Evolutionary conservation across 2,797 vertebrate genomes (phyloP), one percentile per base, ranked within the genome.

Genomic region (Manis crassicaudata): DNA sequence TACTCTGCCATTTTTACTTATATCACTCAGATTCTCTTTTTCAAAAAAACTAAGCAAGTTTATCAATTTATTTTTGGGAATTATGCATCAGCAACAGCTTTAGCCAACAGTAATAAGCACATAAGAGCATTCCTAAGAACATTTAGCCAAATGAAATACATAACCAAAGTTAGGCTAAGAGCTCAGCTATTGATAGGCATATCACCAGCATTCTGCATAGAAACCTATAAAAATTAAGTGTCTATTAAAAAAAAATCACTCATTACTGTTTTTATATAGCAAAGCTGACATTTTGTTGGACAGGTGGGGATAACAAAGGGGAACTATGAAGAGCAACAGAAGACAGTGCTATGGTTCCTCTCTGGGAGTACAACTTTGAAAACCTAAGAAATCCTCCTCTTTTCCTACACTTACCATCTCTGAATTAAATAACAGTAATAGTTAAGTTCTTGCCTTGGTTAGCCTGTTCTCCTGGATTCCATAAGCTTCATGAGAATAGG

Each of bases 301-400:
- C 46, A 88, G 32, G 17, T 8, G 1, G 23, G 37, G 43, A 92
- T 80, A 90, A 0, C 32, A 72, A 67, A 90, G 40, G 46, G 3
- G 13, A 90, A 76, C 60, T 62, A 70, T 27, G 27, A 70, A 88
- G 23, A 35, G 13, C 17, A 84, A 84, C 2, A 50, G 23, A n/a
- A 56, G 27, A 40, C 52, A 88, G 50, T 32, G 27, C 13, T 88
- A 50, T 9, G 7, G 37, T 56, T 68, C 86, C 58, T 65, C 68
- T 75, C 7, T 85, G 56, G 35, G 73, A 75, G 32, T 65, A 20
- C 4, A 52, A 72, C 5, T 62, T 27, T 90, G 32, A 75, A 75
- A 96, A 73, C n/a, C 40, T 65, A 93, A 93, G 77, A 83, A 79
- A 79, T 90, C 12, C 17, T 88, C 58, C n/a, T 79, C 70, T 35